Conservation (phyloP, 2,113 vertebrate genomes). For the Rhabdomys dilectus region DNA sequence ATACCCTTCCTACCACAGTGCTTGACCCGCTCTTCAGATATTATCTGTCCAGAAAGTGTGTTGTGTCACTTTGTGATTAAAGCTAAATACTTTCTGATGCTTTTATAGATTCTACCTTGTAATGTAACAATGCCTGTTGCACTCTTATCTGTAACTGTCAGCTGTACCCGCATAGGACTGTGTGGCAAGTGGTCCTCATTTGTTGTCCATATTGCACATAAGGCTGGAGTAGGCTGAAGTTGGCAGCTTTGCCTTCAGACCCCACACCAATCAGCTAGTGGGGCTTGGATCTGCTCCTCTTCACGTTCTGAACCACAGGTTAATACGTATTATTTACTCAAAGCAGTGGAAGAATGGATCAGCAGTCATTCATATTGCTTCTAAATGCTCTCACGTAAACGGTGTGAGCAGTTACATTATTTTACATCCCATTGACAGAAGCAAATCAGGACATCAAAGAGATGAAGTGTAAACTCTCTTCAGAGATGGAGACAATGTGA, state of each 20-base stretch:
- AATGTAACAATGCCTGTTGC: neutral
- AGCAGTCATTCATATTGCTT: neutral
- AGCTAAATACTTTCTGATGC: neutral
- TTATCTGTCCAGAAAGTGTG: neutral
- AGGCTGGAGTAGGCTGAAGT: neutral
- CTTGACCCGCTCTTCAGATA: neutral
- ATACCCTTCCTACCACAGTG: neutral
- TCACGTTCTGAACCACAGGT: neutral
- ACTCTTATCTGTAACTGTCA: neutral
- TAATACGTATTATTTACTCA: neutral
- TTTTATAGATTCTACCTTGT: neutral
- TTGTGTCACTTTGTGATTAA: neutral
- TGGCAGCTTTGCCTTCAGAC: neutral
- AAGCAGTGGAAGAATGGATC: neutral
- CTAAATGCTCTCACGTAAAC: neutral
- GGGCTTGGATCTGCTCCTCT: neutral
- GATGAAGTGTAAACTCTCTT: neutral
- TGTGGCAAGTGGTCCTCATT: conserved; percentile 26
- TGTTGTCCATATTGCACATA: rapidly evolving
- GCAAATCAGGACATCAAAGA: neutral
- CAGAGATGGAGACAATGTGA: neutral
- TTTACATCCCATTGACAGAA: neutral
- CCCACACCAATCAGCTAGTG: neutral
- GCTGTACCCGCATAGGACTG: neutral
- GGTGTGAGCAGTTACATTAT: neutral